A percentile compares a stretch with the other conserved stretches of the same genome.
These are phyloP conservation scores for Poeciliopsis gracilis DNA, from an alignment of 2,797 vertebrate genomes.

Conservation along the genomic window DNA sequence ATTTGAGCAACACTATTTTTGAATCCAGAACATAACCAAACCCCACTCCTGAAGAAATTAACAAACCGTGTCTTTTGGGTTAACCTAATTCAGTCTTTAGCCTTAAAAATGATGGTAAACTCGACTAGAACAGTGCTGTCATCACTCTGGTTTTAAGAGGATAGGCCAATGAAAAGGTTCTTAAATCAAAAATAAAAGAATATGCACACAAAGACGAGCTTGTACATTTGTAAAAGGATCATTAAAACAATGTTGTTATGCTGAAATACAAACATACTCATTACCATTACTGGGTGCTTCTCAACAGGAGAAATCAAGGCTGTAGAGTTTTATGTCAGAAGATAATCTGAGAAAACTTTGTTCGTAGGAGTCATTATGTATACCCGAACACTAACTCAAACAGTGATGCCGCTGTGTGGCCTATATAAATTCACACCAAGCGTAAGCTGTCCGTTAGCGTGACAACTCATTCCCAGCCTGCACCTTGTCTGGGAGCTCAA, in stretches of 20 bases:
- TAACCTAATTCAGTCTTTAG: background rate
- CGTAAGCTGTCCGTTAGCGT: constrained; percentile 49
- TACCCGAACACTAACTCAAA: constrained; percentile 22
- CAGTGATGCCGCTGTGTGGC: constrained; percentile 19
- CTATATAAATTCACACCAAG: constrained; percentile 18
- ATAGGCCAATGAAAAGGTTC: background rate
- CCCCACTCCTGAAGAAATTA: background rate
- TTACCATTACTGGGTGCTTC: constrained; percentile 52
- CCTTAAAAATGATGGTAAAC: background rate
- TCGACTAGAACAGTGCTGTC: background rate
- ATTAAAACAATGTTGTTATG: constrained; percentile 62
- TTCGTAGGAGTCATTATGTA: constrained; percentile 41
- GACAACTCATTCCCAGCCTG: constrained; percentile 57
- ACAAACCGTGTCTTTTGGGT: background rate
- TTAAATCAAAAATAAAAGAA: background rate
- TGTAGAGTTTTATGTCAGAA: constrained; percentile 33
- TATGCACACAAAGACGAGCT: constrained; percentile 13
- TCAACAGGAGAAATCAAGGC: constrained; percentile 49
- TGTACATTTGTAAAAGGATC: constrained; percentile 60
- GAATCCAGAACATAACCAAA: background rate
- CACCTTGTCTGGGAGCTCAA: constrained; percentile 60
- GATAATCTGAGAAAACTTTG: constrained; percentile 38
- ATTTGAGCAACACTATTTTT: background rate
- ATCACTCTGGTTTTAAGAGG: background rate
- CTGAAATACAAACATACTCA: constrained; percentile 56